Percentiles rank a stretch among this genome's conserved stretches.
Evolutionary conservation across 2,888 invertebrate species (phyloP).

Genomic region (Bursaphelenchus okinawaensis): DNA sequence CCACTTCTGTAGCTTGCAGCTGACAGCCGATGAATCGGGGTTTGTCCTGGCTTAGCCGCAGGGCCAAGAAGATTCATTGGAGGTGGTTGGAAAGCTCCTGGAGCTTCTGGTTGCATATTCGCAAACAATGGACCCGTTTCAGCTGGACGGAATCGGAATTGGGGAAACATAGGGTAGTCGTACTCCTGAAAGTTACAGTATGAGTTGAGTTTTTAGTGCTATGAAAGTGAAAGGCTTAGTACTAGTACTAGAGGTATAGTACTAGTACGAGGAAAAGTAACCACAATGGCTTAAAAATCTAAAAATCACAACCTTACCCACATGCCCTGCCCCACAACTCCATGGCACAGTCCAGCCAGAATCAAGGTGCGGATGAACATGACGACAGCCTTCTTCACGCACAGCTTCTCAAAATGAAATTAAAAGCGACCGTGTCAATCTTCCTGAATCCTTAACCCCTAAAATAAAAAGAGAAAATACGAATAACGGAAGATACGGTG

Average conservation of each 20-base stretch:
- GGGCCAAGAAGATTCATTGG: neutral
- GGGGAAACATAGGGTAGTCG: neutral
- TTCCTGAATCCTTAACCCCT: neutral
- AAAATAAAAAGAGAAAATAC: neutral
- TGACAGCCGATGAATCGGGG: neutral
- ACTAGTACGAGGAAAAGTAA: no score
- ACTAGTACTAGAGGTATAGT: no score
- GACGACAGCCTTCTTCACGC: neutral
- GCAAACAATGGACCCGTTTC: neutral
- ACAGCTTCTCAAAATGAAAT: neutral
- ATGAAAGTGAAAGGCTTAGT: no score
- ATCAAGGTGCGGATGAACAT: neutral
- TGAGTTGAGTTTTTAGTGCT: neutral
- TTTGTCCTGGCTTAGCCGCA: neutral
- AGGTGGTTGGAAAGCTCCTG: neutral
- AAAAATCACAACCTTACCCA: neutral
- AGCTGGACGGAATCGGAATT: neutral
- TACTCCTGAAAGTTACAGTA: neutral
- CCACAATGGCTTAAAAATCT: no score
- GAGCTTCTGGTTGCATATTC: neutral
- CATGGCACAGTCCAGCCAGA: neutral
- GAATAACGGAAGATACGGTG: neutral
- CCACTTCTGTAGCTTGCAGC: neutral
- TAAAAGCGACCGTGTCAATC: neutral
- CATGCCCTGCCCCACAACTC: neutral